These are phyloP conservation scores for Drosophila atripex DNA, from an alignment of 2,888 invertebrate species.

Conservation along the genomic window DNA sequence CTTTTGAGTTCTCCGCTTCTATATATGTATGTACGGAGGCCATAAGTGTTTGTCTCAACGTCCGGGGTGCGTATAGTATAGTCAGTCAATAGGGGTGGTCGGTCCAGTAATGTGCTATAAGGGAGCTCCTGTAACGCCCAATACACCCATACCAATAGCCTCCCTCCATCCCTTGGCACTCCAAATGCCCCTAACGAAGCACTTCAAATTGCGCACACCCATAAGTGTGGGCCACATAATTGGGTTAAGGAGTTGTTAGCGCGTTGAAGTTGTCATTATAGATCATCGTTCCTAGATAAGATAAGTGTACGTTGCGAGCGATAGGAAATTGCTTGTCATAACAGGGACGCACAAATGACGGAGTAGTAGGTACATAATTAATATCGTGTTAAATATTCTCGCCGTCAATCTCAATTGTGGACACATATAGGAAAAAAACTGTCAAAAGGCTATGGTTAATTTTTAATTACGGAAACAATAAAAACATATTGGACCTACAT, in stretches of 20 bases:
- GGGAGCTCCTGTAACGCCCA: slow-evolving; percentile 13
- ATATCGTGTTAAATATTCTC: slow-evolving; percentile 25
- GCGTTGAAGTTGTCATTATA: slow-evolving; percentile 72
- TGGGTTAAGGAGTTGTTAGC: slow-evolving; percentile 75
- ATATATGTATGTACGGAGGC: slow-evolving; percentile 24
- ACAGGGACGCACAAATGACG: slow-evolving; percentile 29
- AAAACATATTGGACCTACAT: neutral
- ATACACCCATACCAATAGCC: neutral
- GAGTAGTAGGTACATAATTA: slow-evolving; percentile 33
- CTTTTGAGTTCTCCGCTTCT: slow-evolving; percentile 54
- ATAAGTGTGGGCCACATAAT: slow-evolving; percentile 63
- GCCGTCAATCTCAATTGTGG: slow-evolving; percentile 9
- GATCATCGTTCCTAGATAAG: slow-evolving; percentile 55
- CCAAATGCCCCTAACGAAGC: slow-evolving; percentile 39
- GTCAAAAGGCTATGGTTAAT: neutral
- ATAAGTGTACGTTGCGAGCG: slow-evolving; percentile 42
- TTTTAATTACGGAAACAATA: neutral
- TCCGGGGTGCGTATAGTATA: slow-evolving; percentile 43
- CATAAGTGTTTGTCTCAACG: slow-evolving; percentile 32
- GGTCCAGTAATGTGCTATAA: slow-evolving; percentile 27
- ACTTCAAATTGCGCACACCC: slow-evolving; percentile 68
- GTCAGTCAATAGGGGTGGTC: slow-evolving; percentile 67
- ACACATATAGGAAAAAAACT: neutral
- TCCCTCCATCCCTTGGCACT: neutral
- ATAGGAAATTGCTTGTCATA: slow-evolving; percentile 50